A percentile compares a stretch with the other conserved stretches of the same genome.
Conservation (phyloP, 2,797 vertebrate species). For the Oryzias dopingdopingensis region DNA sequence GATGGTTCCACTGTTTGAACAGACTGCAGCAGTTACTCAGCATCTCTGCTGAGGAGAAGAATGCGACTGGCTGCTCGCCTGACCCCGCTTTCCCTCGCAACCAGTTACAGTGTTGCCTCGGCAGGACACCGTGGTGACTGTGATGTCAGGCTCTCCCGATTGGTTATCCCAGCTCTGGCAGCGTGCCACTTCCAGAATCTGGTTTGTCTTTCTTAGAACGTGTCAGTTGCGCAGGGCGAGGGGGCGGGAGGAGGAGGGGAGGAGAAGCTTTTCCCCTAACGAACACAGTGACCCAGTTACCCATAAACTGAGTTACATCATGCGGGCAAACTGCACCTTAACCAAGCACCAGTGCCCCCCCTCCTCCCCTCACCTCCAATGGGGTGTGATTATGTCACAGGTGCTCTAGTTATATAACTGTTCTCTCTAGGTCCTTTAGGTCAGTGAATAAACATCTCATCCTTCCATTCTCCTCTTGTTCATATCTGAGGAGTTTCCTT, state of each 20-base stretch:
- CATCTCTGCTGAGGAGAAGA: slow-evolving; percentile 42
- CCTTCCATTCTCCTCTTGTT: slow-evolving; percentile 40
- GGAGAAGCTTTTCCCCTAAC: slow-evolving; percentile 65
- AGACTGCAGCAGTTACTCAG: slow-evolving; percentile 51
- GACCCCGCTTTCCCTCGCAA: slow-evolving; percentile 28
- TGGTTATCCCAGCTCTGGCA: slow-evolving; percentile 57
- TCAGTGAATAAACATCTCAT: slow-evolving; percentile 74
- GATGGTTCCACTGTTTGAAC: slow-evolving; percentile 19
- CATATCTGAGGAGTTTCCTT: slow-evolving; percentile 38
- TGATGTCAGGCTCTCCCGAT: slow-evolving; percentile 45
- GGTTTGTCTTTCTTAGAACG: slow-evolving; percentile 69
- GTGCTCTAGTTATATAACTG: slow-evolving; percentile 82
- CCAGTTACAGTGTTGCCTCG: slow-evolving; percentile 36
- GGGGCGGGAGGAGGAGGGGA: slow-evolving; percentile 2
- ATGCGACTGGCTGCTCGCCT: slow-evolving; percentile 25
- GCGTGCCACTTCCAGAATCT: slow-evolving; percentile 45
- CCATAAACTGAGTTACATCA: slow-evolving; percentile 74
- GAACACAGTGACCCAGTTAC: slow-evolving; percentile 82
- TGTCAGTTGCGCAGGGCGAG: slow-evolving; percentile 45
- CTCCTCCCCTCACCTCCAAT: slow-evolving; percentile 40
- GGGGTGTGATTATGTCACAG: slow-evolving; percentile 80
- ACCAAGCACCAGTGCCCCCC: slow-evolving; percentile 64
- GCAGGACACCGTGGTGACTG: slow-evolving; percentile 24
- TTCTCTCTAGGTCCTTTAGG: slow-evolving; percentile 75
- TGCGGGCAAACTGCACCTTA: slow-evolving; percentile 61